Conservation (phyloP, 2,888 invertebrate species). For the Bellardia pandia region DNA sequence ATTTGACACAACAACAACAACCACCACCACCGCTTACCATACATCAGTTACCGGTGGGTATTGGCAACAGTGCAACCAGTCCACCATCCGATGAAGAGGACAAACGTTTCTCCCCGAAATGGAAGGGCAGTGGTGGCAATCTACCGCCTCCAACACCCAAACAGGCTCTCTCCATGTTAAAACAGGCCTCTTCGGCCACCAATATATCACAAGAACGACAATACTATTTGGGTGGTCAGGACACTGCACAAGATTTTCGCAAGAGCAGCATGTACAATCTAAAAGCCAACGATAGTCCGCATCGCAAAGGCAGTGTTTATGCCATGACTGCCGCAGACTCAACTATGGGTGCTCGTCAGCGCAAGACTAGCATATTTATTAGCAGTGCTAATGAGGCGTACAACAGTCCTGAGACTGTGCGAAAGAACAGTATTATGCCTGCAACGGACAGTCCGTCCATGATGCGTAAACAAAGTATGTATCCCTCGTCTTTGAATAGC, state of each 20-base stretch:
- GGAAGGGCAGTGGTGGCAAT: constrained; percentile 83
- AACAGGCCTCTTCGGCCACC: constrained; percentile 81
- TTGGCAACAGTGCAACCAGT: constrained; percentile 85
- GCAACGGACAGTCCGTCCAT: constrained; percentile 74
- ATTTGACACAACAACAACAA: constrained; percentile 84
- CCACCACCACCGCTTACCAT: no score
- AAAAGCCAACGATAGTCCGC: constrained; percentile 69
- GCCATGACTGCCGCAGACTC: constrained; percentile 69
- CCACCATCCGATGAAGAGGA: constrained; percentile 86
- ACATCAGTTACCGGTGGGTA: constrained; percentile 79
- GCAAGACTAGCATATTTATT: constrained; percentile 74
- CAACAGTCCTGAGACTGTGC: constrained; percentile 58
- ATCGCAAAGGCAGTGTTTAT: constrained; percentile 79
- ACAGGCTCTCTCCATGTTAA: constrained; percentile 80
- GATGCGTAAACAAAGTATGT: constrained; percentile 79
- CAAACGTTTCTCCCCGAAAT: constrained; percentile 79
- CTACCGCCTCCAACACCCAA: constrained; percentile 80
- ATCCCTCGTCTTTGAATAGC: constrained; percentile 64
- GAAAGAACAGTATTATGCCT: constrained; percentile 78
- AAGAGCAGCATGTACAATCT: constrained; percentile 80
- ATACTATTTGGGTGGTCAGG: constrained; percentile 74
- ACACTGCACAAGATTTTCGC: constrained; percentile 74
- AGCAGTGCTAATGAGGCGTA: constrained; percentile 40
- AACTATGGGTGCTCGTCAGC: constrained; percentile 59
- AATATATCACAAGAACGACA: constrained; percentile 78